Base-by-base conservation (phyloP, 2,113 vertebrate genomes). In the Chaetodon auriga region DNA sequence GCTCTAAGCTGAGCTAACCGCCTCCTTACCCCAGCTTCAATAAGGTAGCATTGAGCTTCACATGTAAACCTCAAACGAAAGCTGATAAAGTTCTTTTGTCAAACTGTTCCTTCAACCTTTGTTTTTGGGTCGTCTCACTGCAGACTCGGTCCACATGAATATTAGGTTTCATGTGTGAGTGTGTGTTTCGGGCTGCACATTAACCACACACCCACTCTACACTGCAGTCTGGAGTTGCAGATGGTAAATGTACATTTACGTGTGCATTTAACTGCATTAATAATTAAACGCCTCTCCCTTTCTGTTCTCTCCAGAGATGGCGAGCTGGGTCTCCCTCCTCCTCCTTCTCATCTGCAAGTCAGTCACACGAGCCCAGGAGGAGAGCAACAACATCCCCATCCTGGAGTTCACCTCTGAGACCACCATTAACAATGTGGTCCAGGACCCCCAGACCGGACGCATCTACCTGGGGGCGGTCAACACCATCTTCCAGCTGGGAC, bases 391-490 rank as follows among this genome's bases (percentile, higher is more conserved):
- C 55, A 43, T 45, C 48, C 16, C 57, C 18, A 18, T 84, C 14
- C 48, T 43, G 64, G 79, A 82, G 21, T 96, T 93, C 85, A 71
- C 7, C 61, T 96, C 97, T 0, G n/a, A 87, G 5, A 96, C 90
- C 3, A 82, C 92, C 79, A 96, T 99, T 75, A 99, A 97, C 93
- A 97, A 98, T 84, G 94, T 99, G 81, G 95, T 95, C 0, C 96
- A 97, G 90, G 96, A 99, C 53, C 80, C 93, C 2, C 91, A 83
- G 19, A 97, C 96, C 0, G 97, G 97, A 1, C 95, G 92, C 60
- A 95, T 99, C 78, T 99, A 99, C 76, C 82, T 97, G 84, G 98
- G 98, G 12, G 96, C 97, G 0, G 95, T 98, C 85, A 97, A 99
- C 75, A 68, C 65, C 1, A 92, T 99, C 54, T 95, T 95, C 92